phyloP scores from a whole-genome alignment of 2,113 vertebrate species.

The Cisticola juncidis region DNA sequence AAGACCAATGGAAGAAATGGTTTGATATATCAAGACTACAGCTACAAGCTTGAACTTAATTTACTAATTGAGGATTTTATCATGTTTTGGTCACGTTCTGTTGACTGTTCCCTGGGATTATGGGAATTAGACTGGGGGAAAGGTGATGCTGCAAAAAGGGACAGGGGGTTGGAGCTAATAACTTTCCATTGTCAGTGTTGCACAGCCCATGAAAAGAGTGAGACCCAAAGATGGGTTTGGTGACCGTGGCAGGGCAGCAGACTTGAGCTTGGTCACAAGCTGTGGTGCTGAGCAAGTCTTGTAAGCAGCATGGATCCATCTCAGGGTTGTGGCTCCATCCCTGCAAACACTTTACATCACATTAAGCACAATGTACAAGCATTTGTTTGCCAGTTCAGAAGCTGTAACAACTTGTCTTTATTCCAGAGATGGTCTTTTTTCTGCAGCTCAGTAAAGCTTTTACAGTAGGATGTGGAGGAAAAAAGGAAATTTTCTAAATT shows the following conservation, averaged over 20 bases:
- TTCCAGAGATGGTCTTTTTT: neutral
- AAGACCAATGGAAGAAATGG: neutral
- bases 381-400: conserved; percentile 5
- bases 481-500: neutral
- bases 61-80: neutral
- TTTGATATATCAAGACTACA: neutral
- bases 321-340: neutral
- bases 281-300: neutral
- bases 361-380: neutral
- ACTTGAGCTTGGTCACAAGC: neutral
- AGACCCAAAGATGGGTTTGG: neutral
- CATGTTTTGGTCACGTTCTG: neutral
- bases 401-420: conserved; percentile 1
- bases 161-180: neutral
- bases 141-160: neutral
- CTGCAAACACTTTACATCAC: neutral
- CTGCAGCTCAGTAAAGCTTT: neutral
- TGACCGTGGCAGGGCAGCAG: rapidly evolving
- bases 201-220: neutral
- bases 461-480: neutral
- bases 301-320: neutral
- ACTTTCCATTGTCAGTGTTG: neutral
- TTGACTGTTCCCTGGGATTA: neutral
- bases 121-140: neutral
- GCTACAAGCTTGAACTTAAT: neutral